A percentile compares a stretch with the other conserved stretches of the same genome.
Conservation (phyloP, 2,797 vertebrate genomes). For the Xyrichtys novacula region DNA sequence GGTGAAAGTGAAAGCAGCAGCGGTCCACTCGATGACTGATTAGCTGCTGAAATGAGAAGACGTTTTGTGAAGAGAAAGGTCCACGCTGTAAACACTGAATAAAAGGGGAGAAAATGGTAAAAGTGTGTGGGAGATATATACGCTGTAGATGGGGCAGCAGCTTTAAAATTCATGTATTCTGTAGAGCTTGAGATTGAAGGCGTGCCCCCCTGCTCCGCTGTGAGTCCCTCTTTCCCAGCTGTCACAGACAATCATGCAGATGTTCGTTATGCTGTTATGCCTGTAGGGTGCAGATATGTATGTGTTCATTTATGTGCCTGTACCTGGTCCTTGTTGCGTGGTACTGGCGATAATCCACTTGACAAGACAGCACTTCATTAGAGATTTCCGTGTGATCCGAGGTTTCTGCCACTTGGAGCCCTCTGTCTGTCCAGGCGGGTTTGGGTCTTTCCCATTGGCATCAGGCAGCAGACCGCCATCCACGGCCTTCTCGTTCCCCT, state of each 20-base stretch:
- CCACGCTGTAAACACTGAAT: background rate
- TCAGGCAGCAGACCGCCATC: slow-evolving; percentile 87
- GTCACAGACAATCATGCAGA: slow-evolving; percentile 1
- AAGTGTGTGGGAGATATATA: slow-evolving; percentile 19
- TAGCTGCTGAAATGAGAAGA: slow-evolving; percentile 27
- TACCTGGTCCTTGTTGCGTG: slow-evolving; percentile 89
- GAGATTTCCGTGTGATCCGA: slow-evolving; percentile 83
- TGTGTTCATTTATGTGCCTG: background rate
- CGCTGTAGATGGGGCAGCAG: slow-evolving; percentile 17
- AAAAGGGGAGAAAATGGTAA: background rate
- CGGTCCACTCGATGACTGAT: slow-evolving; percentile 26
- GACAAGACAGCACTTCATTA: slow-evolving; percentile 90
- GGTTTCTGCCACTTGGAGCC: slow-evolving; percentile 88
- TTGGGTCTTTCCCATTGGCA: slow-evolving; percentile 77
- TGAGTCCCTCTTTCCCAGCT: background rate
- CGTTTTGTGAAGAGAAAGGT: slow-evolving; percentile 12
- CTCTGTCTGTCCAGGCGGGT: slow-evolving; percentile 57
- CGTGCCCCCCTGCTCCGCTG: slow-evolving; percentile 2
- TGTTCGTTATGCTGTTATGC: background rate
- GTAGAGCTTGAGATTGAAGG: slow-evolving; percentile 18
- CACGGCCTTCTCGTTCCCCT: slow-evolving; percentile 83
- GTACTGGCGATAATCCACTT: slow-evolving; percentile 91
- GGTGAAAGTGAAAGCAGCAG: slow-evolving; percentile 17
- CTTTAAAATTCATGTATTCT: slow-evolving; percentile 66
- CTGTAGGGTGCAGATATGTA: background rate